phyloP scores from a whole-genome alignment of 2,888 invertebrate species.

The Chrysolina haemoptera region DNA sequence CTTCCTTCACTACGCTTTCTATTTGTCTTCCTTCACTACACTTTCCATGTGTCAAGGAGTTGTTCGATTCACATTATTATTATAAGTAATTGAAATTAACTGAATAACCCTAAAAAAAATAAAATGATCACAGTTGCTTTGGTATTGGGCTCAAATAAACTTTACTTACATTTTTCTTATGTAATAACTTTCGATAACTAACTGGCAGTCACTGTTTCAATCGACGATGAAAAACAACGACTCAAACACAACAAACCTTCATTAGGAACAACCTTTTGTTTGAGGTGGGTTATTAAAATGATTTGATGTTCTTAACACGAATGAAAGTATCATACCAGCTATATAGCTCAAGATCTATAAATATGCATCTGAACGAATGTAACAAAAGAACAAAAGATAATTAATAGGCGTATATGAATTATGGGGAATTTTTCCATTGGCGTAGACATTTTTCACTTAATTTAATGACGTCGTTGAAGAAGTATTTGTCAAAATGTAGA shows the following conservation, averaged over 20 bases:
- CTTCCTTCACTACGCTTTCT: too few species aligned
- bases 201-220: neutral
- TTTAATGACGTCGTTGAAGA: neutral
- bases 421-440: constrained; percentile 37
- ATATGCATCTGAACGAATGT: constrained; percentile 52
- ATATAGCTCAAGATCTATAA: constrained; percentile 41
- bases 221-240: neutral
- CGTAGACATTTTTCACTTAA: neutral
- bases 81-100: too few species aligned
- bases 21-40: too few species aligned
- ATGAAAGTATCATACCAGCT: constrained; percentile 2
- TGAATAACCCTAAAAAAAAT: too few species aligned
- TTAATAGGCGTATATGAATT: constrained; percentile 61
- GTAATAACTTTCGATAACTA: neutral
- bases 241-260: constrained; percentile 11
- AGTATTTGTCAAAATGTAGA: too few species aligned
- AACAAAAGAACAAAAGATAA: constrained; percentile 59
- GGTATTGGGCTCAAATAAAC: too few species aligned
- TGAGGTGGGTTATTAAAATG: constrained; percentile 30
- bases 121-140: too few species aligned
- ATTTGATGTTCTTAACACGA: constrained; percentile 24
- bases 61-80: too few species aligned
- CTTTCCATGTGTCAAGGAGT: too few species aligned
- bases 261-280: constrained; percentile 23
- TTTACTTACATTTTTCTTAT: neutral